phyloP scores from a whole-genome alignment of 1,140 invertebrate species.

The Neuroterus valhalla region DNA sequence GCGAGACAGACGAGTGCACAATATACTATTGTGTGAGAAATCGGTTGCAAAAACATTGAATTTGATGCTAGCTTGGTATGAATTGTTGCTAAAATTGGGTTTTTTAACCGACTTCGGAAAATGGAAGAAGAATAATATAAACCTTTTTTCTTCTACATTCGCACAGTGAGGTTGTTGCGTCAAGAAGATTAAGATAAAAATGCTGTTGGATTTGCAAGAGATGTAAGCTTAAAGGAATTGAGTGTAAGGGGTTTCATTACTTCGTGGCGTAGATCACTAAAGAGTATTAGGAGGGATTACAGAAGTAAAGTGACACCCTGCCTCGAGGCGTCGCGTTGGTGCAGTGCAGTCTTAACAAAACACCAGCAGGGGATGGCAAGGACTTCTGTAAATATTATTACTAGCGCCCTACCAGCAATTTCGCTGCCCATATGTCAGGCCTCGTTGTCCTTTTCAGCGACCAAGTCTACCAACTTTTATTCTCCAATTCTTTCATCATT shows the following conservation, averaged over 20 bases:
- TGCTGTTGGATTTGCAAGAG: constrained; percentile 69
- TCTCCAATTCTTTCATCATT: constrained; percentile 48
- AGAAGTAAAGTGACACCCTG: constrained; percentile 69
- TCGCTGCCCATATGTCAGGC: constrained; percentile 71
- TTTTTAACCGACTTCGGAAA: no score
- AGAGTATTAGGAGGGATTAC: constrained; percentile 72
- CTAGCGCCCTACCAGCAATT: constrained; percentile 71
- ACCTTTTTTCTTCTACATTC: no score
- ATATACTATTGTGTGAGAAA: no score
- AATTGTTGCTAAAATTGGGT: no score
- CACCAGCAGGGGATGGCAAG: constrained; percentile 64
- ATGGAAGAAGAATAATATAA: no score
- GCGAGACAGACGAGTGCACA: no score
- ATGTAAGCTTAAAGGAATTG: constrained; percentile 72
- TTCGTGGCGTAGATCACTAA: constrained; percentile 64
- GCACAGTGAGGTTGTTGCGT: no score
- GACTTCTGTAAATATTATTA: constrained; percentile 75
- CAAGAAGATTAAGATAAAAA: constrained; percentile 69
- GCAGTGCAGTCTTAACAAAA: constrained; percentile 73
- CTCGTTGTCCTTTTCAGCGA: constrained; percentile 68
- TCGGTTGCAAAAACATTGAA: no score
- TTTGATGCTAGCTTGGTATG: no score
- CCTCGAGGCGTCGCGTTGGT: constrained; percentile 54
- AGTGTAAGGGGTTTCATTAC: constrained; percentile 71
- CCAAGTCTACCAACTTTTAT: constrained; percentile 40